Conservation (phyloP, 2,113 vertebrate species). For the Trichomycterus rosablanca region DNA sequence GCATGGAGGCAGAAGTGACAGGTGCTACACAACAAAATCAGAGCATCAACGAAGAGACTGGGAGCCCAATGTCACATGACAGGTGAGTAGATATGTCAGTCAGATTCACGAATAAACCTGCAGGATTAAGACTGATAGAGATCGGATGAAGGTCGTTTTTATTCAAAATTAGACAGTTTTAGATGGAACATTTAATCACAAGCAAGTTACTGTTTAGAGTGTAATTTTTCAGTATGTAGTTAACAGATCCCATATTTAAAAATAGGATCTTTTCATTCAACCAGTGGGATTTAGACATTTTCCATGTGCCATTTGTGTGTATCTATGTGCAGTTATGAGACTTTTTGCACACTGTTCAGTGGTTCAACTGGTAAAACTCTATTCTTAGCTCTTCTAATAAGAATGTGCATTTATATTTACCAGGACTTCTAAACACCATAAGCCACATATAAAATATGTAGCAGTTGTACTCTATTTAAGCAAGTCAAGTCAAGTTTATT, state of each 20-base stretch:
- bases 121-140: background rate
- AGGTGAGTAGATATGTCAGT: slow-evolving; percentile 49
- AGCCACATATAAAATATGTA: no score
- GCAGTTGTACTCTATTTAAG: no score
- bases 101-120: background rate
- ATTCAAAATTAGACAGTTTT: background rate
- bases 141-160: background rate
- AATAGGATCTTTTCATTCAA: slow-evolving; percentile 4
- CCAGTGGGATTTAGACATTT: background rate
- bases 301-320: background rate
- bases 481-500: no score
- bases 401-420: background rate
- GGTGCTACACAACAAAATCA: slow-evolving; percentile 51
- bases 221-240: background rate
- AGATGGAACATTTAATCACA: background rate
- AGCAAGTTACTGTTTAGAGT: slow-evolving; percentile 1
- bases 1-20: background rate
- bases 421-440: background rate
- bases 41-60: slow-evolving; percentile 62
- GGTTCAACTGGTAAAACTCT: background rate
- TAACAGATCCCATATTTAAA: slow-evolving; percentile 8
- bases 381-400: background rate
- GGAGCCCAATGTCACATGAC: slow-evolving; percentile 56
- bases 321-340: background rate
- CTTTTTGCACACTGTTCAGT: background rate